Evolutionary conservation across 2,797 vertebrate species (phyloP).

Genomic region (Dryobates pubescens): DNA sequence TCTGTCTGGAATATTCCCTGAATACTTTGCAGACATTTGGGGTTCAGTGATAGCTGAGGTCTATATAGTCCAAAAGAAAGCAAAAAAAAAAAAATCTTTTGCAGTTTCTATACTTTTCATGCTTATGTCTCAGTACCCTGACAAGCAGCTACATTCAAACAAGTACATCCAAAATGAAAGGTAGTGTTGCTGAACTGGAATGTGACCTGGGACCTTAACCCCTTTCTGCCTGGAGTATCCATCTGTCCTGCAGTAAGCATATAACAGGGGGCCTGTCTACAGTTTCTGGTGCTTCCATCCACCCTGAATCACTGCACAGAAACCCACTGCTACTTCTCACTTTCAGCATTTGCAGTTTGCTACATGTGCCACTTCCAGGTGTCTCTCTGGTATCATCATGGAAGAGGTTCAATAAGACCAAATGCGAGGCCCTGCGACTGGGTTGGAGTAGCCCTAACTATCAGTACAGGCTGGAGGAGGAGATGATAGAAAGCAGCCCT

Average conservation of each 20-base stretch:
- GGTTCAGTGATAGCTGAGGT: background rate
- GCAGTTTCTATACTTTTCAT: background rate
- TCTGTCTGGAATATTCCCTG: background rate
- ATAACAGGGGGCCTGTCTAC: accelerated
- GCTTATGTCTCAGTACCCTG: background rate
- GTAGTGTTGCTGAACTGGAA: background rate
- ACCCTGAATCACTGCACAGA: background rate
- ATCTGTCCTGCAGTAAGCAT: background rate
- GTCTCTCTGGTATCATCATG: background rate
- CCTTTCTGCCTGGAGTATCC: background rate
- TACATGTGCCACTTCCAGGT: background rate
- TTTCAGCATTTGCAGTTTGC: background rate
- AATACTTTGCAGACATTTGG: background rate
- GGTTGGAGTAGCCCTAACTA: too few species aligned
- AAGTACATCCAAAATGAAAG: background rate
- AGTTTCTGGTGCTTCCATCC: background rate
- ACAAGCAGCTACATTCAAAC: background rate
- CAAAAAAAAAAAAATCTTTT: background rate
- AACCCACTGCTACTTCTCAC: background rate
- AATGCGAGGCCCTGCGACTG: too few species aligned
- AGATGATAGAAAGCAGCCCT: too few species aligned
- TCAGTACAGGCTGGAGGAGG: too few species aligned
- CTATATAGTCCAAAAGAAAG: background rate
- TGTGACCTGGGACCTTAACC: too few species aligned
- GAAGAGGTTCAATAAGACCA: too few species aligned